Percentiles rank a stretch among this genome's conserved stretches.
Evolutionary conservation across 2,113 vertebrate genomes (phyloP).

Genomic region (Probosciger aterrimus): DNA sequence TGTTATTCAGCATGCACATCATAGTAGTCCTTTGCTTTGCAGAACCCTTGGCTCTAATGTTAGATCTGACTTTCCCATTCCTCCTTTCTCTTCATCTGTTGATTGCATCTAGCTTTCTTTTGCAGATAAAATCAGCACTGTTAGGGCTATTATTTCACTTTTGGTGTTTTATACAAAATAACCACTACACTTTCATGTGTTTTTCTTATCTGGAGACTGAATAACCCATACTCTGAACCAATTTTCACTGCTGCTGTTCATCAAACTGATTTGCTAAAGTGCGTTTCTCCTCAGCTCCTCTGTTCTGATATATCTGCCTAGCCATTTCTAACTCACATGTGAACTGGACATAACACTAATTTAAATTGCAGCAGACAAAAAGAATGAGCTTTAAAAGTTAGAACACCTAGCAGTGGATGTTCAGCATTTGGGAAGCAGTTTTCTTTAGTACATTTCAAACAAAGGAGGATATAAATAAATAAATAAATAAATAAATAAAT

Average conservation of each 20-base stretch:
- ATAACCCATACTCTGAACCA: neutral
- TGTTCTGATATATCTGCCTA: neutral
- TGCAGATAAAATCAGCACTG: neutral
- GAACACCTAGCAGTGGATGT: neutral
- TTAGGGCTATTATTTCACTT: neutral
- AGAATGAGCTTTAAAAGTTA: neutral
- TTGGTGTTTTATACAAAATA: neutral
- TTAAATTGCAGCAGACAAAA: neutral
- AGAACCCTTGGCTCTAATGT: neutral
- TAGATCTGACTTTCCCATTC: neutral
- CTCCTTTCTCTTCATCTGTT: neutral
- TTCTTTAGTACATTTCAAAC: neutral
- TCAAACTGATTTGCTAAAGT: neutral
- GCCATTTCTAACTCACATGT: neutral
- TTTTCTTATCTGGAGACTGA: neutral
- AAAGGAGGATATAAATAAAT: neutral
- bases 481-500: neutral
- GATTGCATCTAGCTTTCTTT: neutral
- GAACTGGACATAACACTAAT: neutral
- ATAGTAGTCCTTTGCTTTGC: neutral
- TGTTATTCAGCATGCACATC: neutral
- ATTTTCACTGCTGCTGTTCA: neutral
- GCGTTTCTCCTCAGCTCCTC: neutral
- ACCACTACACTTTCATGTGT: neutral
- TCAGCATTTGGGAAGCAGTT: neutral